Evolutionary conservation across 1,140 invertebrate genomes (phyloP).

Genomic region (Brachionus manjavacas): DNA sequence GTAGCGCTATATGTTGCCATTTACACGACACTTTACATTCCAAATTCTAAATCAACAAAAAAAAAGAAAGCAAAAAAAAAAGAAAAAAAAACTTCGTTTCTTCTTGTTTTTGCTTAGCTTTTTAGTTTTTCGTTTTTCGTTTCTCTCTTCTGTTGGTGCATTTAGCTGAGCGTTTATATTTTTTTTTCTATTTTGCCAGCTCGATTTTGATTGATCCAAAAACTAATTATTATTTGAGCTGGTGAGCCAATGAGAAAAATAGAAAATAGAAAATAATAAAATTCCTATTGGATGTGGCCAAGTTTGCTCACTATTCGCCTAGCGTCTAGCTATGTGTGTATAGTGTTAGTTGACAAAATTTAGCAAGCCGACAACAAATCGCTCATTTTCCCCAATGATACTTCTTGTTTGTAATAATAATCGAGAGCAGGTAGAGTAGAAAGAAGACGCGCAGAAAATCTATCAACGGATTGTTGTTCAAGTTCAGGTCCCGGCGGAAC

Average conservation of each 20-base stretch:
- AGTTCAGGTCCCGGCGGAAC: not conserved
- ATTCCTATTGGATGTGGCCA: not conserved
- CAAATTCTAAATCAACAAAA: not conserved
- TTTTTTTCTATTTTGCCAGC: not conserved
- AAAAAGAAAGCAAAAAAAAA: not conserved
- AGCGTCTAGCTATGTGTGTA: not conserved
- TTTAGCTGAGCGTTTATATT: not conserved
- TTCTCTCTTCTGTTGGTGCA: not conserved
- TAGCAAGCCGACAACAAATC: not conserved
- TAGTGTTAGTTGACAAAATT: not conserved
- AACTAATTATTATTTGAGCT: not conserved
- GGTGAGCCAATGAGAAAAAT: not conserved
- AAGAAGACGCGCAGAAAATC: not conserved
- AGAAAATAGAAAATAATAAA: not conserved
- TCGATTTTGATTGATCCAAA: not conserved
- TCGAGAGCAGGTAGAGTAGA: not conserved
- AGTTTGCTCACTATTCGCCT: not conserved
- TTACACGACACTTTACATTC: not conserved
- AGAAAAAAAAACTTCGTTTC: not conserved
- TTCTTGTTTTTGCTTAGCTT: not conserved
- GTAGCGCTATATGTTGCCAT: not conserved
- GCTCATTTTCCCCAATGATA: not conserved
- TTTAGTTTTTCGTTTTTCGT: not conserved
- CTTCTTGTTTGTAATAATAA: not conserved
- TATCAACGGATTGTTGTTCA: not conserved